phyloP scores from a whole-genome alignment of 2,888 invertebrate species.

The Hetaerina titia region DNA sequence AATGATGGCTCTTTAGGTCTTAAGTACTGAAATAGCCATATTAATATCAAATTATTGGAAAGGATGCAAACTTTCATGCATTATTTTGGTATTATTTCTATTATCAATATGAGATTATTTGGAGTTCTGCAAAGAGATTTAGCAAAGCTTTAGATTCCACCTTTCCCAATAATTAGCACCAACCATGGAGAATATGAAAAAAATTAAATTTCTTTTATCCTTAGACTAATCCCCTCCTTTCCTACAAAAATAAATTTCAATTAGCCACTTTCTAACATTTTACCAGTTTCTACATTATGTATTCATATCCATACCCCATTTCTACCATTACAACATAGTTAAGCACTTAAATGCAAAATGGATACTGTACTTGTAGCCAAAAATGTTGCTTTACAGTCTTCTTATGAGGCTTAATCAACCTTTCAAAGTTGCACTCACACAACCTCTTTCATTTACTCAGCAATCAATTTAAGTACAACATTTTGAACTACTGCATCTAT shows the following conservation, averaged over 20 bases:
- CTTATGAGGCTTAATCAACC: constrained; percentile 2
- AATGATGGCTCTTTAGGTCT: neutral
- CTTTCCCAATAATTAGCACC: constrained; percentile 52
- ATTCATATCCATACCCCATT: constrained; percentile 9
- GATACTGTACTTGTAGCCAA: constrained; percentile 40
- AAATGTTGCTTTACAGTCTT: constrained; percentile 50
- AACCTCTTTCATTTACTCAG: neutral
- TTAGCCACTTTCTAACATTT: neutral
- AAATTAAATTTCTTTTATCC: constrained; percentile 18
- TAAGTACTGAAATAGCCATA: constrained; percentile 14
- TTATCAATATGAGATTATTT: constrained; percentile 9
- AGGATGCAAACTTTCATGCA: neutral
- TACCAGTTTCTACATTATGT: neutral
- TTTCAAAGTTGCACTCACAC: neutral
- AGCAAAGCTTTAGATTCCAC: constrained; percentile 28
- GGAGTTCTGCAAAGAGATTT: neutral
- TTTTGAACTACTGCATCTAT: neutral
- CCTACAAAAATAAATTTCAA: constrained; percentile 56
- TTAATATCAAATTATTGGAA: neutral
- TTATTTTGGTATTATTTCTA: neutral
- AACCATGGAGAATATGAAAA: constrained; percentile 40
- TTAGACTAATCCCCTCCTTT: constrained; percentile 56
- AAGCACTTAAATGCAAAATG: constrained; percentile 55
- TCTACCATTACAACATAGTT: constrained; percentile 24
- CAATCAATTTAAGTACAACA: constrained; percentile 25